Percentiles rank a stretch among this genome's conserved stretches.
Conservation (phyloP, 2,888 invertebrate genomes). For the Anagyrus pseudococci region DNA sequence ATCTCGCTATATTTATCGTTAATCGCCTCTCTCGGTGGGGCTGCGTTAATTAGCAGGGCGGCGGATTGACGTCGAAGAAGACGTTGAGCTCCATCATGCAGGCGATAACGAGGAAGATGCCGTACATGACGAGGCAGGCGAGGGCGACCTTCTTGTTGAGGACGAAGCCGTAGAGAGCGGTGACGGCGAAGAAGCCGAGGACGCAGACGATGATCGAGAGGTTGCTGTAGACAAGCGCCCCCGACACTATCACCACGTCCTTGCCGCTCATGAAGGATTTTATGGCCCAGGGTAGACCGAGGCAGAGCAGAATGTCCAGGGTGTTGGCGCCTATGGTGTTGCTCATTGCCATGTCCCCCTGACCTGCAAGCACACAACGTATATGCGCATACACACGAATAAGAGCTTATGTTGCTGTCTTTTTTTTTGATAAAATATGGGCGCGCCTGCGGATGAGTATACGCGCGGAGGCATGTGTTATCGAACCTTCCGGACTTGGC, state of each 20-base stretch:
- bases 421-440: too few relatives aligned
- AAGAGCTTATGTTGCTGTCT: too few relatives aligned
- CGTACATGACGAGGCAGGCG: slow-evolving; percentile 72
- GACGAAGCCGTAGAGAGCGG: slow-evolving; percentile 74
- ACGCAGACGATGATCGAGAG: slow-evolving; percentile 80
- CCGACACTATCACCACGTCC: slow-evolving; percentile 75
- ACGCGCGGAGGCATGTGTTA: too few relatives aligned
- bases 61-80: slow-evolving; percentile 63
- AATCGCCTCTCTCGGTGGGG: too few relatives aligned
- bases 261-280: slow-evolving; percentile 68
- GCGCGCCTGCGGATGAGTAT: too few relatives aligned
- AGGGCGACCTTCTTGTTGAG: slow-evolving; percentile 75
- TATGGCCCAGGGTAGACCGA: slow-evolving; percentile 87
- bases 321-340: slow-evolving; percentile 88
- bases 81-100: slow-evolving; percentile 81
- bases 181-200: slow-evolving; percentile 70
- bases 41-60: slow-evolving; percentile 45
- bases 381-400: neutral
- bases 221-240: slow-evolving; percentile 83
- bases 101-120: slow-evolving; percentile 76
- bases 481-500: too few relatives aligned
- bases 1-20: too few relatives aligned
- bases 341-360: slow-evolving; percentile 86
- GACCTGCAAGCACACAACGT: slow-evolving; percentile 64
- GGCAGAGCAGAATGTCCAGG: slow-evolving; percentile 80